Evolutionary conservation across 2,888 invertebrate species (phyloP), one percentile per base, ranked within the genome.

Genomic region (Bellardia pandia): DNA sequence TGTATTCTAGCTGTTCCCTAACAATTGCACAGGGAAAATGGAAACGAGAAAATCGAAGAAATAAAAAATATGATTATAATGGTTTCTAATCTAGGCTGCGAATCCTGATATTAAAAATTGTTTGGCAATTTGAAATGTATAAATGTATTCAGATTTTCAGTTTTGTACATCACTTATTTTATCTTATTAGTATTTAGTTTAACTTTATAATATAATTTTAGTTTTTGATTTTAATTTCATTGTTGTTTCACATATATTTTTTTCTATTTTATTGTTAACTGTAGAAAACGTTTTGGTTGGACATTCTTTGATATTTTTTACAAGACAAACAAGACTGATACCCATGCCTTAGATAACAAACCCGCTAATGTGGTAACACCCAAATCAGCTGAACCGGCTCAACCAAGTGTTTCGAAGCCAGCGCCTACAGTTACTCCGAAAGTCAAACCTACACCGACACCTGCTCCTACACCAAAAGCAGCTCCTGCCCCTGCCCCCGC

Each of bases 281-380:
- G 85, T 91, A 94, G 94, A 90, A 94, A 94, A 92, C 93, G 91
- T 90, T 92, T 93, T 89, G 92, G 92, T 89, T 93, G 93, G 93
- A 90, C 90, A 88, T 92, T 91, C 88, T 91, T 92, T 90, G 91
- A 90, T 90, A 91, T 93, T 90, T 92, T 93, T 89, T 91, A 91
- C 89, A 89, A 90, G 80, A 92, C 62, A 45, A 78, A 91, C 86
- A 91, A 92, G 88, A 90, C 90, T 84, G 90, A 89, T 53, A 78
- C 76, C 48, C 91, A 90, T 42, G 92, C 92, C 66, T 89, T 93
- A 89, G 92, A 90, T 13, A 88, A 89, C 56, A 90, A 90, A 72
- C 82, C 89, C 51, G 81, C 86, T 23, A 76, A 69, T 51, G 66
- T 37, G n/a, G 45, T 82, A 56, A 42, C 78, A 14, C n/a, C 85